Conservation (phyloP, 2,797 vertebrate species). For the Borostomias antarcticus region DNA sequence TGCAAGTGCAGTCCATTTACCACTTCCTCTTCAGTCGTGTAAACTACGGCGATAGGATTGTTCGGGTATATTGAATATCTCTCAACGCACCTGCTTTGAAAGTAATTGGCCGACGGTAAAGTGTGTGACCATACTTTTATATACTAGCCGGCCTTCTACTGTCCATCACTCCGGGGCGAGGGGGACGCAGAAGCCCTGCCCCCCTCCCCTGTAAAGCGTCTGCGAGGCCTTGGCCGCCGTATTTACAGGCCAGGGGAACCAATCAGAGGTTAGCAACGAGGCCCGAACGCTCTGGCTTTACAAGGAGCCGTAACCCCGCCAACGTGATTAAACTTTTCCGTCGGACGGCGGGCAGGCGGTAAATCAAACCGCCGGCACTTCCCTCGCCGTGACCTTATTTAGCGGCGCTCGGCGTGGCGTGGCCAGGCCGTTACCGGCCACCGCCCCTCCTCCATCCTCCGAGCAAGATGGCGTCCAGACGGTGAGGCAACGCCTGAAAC, state of each 20-base stretch:
- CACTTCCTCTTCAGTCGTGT: neutral
- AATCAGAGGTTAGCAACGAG: conserved; percentile 77
- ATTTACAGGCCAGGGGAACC: conserved; percentile 72
- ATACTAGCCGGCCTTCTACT: conserved; percentile 56
- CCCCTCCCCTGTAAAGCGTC: conserved; percentile 64
- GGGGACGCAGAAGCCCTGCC: conserved; percentile 31
- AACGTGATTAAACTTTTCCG: conserved; percentile 74
- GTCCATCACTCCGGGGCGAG: conserved; percentile 53
- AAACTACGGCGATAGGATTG: neutral
- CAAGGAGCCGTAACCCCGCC: conserved; percentile 64
- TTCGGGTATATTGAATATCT: neutral
- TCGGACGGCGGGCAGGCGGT: conserved; percentile 61
- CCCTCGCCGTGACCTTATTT: conserved; percentile 49
- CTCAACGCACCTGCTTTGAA: neutral
- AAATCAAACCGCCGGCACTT: conserved; percentile 39
- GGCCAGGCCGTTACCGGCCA: conserved; percentile 33
- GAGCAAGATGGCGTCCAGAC: too few relatives aligned
- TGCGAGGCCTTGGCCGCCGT: conserved; percentile 64
- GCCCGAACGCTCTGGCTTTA: conserved; percentile 63
- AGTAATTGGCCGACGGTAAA: neutral
- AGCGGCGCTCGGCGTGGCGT: conserved; percentile 29
- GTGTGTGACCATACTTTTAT: conserved; percentile 58
- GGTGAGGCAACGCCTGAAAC: too few relatives aligned
- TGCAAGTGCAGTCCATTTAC: too few relatives aligned
- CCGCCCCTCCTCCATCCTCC: too few relatives aligned